phyloP scores from a whole-genome alignment of 2,797 vertebrate species.

The Somateria mollissima region DNA sequence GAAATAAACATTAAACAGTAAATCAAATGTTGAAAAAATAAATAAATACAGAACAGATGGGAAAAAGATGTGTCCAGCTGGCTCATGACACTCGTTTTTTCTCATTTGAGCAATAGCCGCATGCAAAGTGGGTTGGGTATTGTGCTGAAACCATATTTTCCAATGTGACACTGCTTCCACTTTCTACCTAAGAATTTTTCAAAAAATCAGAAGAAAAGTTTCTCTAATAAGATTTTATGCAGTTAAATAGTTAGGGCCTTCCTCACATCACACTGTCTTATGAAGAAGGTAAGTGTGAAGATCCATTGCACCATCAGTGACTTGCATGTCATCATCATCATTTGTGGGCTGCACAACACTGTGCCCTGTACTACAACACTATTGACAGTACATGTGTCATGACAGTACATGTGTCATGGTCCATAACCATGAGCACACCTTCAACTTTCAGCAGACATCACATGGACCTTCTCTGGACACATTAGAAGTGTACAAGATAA shows the following conservation, averaged over 20 bases:
- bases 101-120: not conserved
- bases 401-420: not conserved
- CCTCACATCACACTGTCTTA: not conserved
- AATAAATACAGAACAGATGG: constrained; percentile 52
- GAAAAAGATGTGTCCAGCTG: constrained; percentile 45
- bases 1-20: constrained; percentile 49
- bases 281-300: not conserved
- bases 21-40: constrained; percentile 48
- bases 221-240: not conserved
- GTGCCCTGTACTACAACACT: accelerated
- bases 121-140: not conserved
- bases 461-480: accelerated
- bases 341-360: not conserved
- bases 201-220: not conserved
- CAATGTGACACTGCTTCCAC: not conserved
- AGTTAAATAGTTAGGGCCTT: not conserved
- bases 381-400: not conserved
- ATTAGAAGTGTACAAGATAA: not conserved
- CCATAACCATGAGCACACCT: accelerated
- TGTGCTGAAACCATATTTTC: not conserved
- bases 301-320: not conserved
- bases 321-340: not conserved
- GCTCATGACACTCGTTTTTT: not conserved
- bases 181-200: not conserved
- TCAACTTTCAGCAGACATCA: not conserved